Base-by-base conservation (phyloP, 1,140 invertebrate genomes). In the Nasonia vitripennis region DNA sequence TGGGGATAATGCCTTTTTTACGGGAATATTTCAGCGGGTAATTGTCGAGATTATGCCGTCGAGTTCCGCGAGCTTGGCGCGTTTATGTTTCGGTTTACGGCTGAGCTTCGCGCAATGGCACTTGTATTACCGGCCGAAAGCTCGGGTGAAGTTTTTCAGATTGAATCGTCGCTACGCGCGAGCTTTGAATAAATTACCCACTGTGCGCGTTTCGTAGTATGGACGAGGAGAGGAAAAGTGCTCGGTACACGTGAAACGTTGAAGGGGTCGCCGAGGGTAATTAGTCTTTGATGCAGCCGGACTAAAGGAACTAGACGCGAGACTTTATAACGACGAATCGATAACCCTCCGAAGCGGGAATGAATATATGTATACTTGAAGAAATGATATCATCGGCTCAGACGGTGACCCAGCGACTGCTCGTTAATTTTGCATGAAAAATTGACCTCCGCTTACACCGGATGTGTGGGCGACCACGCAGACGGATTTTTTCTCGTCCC, bases 31-130 rank as follows among this genome's bases (percentile, higher is more conserved):
- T 77, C 41, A 77, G 20, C 20, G 34, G 70, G 70, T 73, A 73
- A 73, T 73, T 73, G 70, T 73, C 34, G 70, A 73, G 70, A 73
- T 73, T 73, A 73, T 73, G 34, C 55, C 55, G 55, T n/a, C 55
- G 55, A 62, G 55, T 62, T 62, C 55, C 7, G 41, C 6, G 41
- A 5, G 55, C n/a, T n/a, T 4, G 1, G 48, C 55, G 55, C 55
- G 55, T 17, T 17, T 62, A 20, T 62, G 7, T n/a, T 62, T 62
- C 20, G 55, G 5, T 62, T 62, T 20, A 62, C 55, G 55, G 20
- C 17, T n/a, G 5, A 62, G 48, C 14, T 51, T 51, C 48, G 48
- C 48, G 48, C 48, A 51, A 51, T 17, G 48, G 14, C 48, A 51
- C 48, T 51, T 17, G 14, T 51, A n/a, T 20, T 17, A n/a, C 20